Percentiles rank a stretch among this genome's conserved stretches.
Conservation (phyloP, 1,140 invertebrate genomes). For the Drosophila setifemur region DNA sequence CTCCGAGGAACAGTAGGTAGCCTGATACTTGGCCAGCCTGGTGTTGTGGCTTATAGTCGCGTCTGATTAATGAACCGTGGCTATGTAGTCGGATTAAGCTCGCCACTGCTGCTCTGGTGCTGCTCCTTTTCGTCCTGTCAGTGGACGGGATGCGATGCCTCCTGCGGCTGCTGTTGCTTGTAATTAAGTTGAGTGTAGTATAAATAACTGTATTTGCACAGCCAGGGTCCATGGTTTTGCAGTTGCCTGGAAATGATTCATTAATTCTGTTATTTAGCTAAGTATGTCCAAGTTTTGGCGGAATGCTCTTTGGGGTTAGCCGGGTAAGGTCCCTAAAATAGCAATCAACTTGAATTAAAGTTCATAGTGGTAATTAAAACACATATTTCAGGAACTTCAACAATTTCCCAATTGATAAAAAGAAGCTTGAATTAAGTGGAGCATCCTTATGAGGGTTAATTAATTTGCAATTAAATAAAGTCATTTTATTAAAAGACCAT, state of each 20-base stretch:
- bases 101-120: conserved; percentile 3
- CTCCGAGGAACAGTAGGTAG: conserved; percentile 20
- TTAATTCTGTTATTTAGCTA: conserved; percentile 76
- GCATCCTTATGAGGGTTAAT: too few relatives aligned
- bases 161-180: conserved; percentile 60
- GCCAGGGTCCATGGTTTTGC: conserved; percentile 30
- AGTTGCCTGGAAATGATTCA: conserved; percentile 65
- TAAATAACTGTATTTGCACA: conserved; percentile 78
- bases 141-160: conserved; percentile 48
- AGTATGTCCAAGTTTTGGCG: conserved; percentile 60
- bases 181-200: conserved; percentile 81
- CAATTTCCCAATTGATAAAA: not conserved
- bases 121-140: conserved; percentile 14
- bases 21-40: conserved; percentile 44
- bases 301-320: conserved; percentile 36
- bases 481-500: too few relatives aligned
- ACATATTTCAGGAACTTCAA: not conserved
- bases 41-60: conserved; percentile 76
- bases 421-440: too few relatives aligned
- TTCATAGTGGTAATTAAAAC: not conserved
- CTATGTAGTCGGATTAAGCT: conserved; percentile 73
- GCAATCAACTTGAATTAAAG: conserved; percentile 27
- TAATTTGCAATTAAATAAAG: too few relatives aligned
- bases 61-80: conserved; percentile 78
- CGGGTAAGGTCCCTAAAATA: conserved; percentile 28